phyloP scores from a whole-genome alignment of 2,888 invertebrate species.

The Anarsia innoxiella region DNA sequence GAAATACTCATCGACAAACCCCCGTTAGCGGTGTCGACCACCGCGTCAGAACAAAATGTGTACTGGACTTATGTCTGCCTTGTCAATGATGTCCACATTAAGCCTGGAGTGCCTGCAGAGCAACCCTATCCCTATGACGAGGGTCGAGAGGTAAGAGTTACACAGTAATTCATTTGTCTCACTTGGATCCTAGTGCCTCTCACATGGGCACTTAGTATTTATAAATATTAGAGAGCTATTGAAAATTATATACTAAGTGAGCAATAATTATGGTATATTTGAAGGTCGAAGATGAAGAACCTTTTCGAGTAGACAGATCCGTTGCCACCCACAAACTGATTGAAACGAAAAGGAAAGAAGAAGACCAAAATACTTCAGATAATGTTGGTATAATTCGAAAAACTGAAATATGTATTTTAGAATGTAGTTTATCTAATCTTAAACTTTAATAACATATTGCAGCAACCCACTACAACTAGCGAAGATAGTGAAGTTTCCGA shows the following conservation, averaged over 20 bases:
- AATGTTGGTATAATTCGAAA: no score
- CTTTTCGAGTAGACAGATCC: slow-evolving; percentile 50
- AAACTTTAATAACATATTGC: no score
- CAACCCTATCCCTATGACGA: no score
- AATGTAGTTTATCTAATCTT: no score
- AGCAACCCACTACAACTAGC: slow-evolving; percentile 18
- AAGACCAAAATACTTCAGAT: no score
- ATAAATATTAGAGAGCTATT: no score
- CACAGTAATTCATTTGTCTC: no score
- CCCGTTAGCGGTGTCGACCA: slow-evolving; percentile 25
- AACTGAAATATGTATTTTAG: no score
- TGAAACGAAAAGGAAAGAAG: slow-evolving; percentile 18
- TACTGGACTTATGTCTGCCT: slow-evolving; percentile 52
- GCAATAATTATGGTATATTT: no score
- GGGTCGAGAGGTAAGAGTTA: no score
- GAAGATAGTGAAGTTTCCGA: slow-evolving; percentile 31
- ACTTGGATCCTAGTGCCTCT: no score
- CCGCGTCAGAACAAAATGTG: slow-evolving; percentile 52
- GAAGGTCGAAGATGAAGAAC: slow-evolving; percentile 26
- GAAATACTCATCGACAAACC: neutral
- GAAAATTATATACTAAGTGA: neutral
- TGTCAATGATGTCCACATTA: slow-evolving; percentile 40
- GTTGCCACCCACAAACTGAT: slow-evolving; percentile 53
- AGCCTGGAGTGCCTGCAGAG: slow-evolving; percentile 10
- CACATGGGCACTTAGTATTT: no score